phyloP scores from a whole-genome alignment of 1,140 invertebrate species.

The Drosophila murphyi region DNA sequence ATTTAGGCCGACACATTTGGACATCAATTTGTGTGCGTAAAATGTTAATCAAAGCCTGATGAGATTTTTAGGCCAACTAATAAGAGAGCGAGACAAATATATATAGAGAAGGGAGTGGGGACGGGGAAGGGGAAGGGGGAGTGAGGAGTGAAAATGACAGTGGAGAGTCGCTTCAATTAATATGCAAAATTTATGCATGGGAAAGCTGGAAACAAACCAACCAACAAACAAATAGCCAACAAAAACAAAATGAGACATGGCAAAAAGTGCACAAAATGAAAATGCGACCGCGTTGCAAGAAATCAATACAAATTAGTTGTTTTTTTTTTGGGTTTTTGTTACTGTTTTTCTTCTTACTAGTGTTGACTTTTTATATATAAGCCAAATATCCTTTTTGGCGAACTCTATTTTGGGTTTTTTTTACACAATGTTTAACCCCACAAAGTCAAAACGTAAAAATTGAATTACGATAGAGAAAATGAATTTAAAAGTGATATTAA shows the following conservation, averaged over 20 bases:
- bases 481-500: background rate
- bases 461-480: no score
- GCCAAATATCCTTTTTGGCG: background rate
- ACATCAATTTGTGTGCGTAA: conserved; percentile 68
- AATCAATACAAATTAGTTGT: conserved; percentile 74
- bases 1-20: conserved; percentile 64
- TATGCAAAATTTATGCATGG: conserved; percentile 83
- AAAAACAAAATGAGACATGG: conserved; percentile 27
- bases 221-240: conserved; percentile 44
- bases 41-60: conserved; percentile 81
- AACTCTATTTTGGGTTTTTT: background rate
- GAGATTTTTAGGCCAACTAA: conserved; percentile 75
- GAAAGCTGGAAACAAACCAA: conserved; percentile 79
- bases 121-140: background rate
- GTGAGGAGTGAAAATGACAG: background rate
- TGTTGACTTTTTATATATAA: background rate
- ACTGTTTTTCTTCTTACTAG: conserved; percentile 6
- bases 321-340: conserved; percentile 10
- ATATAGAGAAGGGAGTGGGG: background rate
- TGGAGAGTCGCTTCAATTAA: conserved; percentile 69
- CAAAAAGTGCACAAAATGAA: conserved; percentile 20
- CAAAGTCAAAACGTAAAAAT: background rate
- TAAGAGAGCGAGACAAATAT: conserved; percentile 23
- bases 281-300: conserved; percentile 50
- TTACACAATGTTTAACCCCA: background rate